Evolutionary conservation across 2,797 vertebrate species (phyloP), one percentile per base, ranked within the genome.

Genomic region (Botia almorhae): DNA sequence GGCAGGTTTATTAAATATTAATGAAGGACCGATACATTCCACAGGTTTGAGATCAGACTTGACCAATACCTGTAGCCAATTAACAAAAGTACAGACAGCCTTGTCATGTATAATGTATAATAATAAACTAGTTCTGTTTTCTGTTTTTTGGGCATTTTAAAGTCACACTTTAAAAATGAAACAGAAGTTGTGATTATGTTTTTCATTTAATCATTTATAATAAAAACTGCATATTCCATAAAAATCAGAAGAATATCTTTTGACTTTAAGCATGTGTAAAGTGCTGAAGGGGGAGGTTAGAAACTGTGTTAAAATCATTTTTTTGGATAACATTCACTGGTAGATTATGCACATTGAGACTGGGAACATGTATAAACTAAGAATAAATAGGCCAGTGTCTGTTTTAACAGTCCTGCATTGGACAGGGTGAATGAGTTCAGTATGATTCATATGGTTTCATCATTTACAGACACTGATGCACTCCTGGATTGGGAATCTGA

Each of bases 381-480:
- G 13, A 2, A 13, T 7, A 29, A 61, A 61, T 23, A 61, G 21
- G 23, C 2, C 13, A 33, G 39, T 64, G 7, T 64, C 21, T 39
- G 7, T 7, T 61, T 16, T 29, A 61, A 61, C 12, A 61, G 21
- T 26, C 23, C 26, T 61, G 19, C n/a, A 10, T 56, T 8, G 21
- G n/a, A 55, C 53, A 56, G 55, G 11, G 21, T 58, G 5, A 58
- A 23, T 4, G n/a, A 2, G 19, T 17, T 56, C 53, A 56, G 7
- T 19, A 72, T 76, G 14, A 13, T 11, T 21, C 50, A 58, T 67
- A 58, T 19, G 56, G 43, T 82, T 74, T 73, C 26, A 39, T 39
- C 33, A 19, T 70, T 82, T 67, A 80, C 12, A 69, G 3, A 68
- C 76, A 53, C 11, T n/a, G 65, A 78, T 68, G 21, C 39, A 19